Base-by-base conservation (phyloP, 2,888 invertebrate genomes). In the Keiferia lycopersicella region DNA sequence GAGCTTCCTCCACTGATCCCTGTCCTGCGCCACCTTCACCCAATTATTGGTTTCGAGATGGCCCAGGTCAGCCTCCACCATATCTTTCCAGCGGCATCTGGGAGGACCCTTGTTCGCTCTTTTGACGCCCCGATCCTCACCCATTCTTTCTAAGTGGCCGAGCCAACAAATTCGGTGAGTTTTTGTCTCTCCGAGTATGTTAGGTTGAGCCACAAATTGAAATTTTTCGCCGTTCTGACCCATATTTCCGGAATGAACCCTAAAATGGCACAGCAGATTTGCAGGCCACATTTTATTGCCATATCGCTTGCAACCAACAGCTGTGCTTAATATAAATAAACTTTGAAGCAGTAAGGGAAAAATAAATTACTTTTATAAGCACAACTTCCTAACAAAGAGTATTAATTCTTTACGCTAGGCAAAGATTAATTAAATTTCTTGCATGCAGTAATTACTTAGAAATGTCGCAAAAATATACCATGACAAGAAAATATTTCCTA, bases 221-320 rank as follows among this genome's bases (percentile, higher is more conserved):
- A 34, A 34, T 34, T 10, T 34, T 10, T 34, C 8, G 8, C 34
- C 34, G 4, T 34, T 34, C 34, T 8, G 1, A 41, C 41, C 3
- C n/a, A 20, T 50, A 50, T 50, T 50, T 50, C 18, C 26, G 11
- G n/a, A 26, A 6, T 1, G 14, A n/a, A 34, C 16, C 56, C 34
- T 34, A 87, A 83, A 83, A 83, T 67, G 73, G 78, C 79, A 79
- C 75, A 73, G 75, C 78, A 77, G 81, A 84, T 84, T 88, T 82
- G 78, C 82, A 75, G n/a, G 45, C 60, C 20, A 45, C n/a, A 26
- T 48, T 60, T 60, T 45, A 60, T 60, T 45, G 8, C 45, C 60
- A 60, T 60, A 60, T 45, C 60, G 60, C 45, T 60, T 34, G 56
- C 56, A 34, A 14, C 12, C 30, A 2, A 60, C 60, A 60, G 60